Evolutionary conservation across 1,140 invertebrate genomes (phyloP).

Genomic region (Eueides isabella): DNA sequence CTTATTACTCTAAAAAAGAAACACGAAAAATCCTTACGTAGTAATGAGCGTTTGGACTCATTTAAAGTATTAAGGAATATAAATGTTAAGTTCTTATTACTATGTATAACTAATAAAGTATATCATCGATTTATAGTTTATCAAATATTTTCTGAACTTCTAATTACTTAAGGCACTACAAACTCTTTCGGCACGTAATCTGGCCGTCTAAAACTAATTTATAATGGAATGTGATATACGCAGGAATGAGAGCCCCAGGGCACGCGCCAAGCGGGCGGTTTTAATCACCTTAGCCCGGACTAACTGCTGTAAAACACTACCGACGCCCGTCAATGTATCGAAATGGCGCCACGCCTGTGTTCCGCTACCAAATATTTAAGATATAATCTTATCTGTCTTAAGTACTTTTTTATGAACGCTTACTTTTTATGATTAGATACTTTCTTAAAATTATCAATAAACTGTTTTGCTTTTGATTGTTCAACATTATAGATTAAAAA

Average conservation of each 20-base stretch:
- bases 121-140: neutral
- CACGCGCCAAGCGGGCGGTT: constrained; percentile 59
- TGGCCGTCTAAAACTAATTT: constrained; percentile 73
- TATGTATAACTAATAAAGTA: constrained; percentile 6
- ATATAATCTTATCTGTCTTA: constrained; percentile 15
- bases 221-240: constrained; percentile 80
- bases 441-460: constrained; percentile 3
- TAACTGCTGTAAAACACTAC: constrained; percentile 57
- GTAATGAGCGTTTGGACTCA: neutral
- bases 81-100: neutral
- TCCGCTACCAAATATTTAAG: constrained; percentile 29
- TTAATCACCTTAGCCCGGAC: constrained; percentile 72
- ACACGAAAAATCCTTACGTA: constrained; percentile 22
- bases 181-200: constrained; percentile 61
- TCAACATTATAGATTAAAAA: neutral
- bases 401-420: constrained; percentile 1
- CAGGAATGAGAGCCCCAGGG: constrained; percentile 58
- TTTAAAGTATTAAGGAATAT: neutral
- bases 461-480: neutral
- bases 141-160: neutral
- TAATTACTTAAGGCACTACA: constrained; percentile 34
- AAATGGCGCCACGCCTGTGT: constrained; percentile 54
- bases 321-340: constrained; percentile 46
- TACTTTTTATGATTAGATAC: constrained; percentile 3
- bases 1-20: constrained; percentile 41